Conservation (phyloP, 2,888 invertebrate genomes). For the Clanis bilineata region DNA sequence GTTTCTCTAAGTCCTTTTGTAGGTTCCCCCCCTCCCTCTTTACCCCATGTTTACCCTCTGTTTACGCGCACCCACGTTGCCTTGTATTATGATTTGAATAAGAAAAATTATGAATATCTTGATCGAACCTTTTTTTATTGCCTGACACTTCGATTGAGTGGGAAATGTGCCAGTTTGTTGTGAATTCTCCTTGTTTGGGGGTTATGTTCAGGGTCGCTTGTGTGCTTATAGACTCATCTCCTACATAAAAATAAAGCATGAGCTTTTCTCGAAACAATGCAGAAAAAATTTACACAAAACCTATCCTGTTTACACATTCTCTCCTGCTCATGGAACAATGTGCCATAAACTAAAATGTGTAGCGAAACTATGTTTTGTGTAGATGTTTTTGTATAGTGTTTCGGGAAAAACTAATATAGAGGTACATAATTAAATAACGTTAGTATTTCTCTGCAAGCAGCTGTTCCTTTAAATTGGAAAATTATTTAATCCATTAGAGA, state of each 20-base stretch:
- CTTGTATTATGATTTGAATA: constrained; percentile 33
- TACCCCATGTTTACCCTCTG: constrained; percentile 25
- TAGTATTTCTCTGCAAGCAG: too few species aligned
- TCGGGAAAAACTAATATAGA: neutral
- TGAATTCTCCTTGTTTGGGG: neutral
- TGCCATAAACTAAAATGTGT: too few species aligned
- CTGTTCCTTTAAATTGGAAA: neutral
- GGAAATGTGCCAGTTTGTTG: neutral
- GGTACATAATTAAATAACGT: too few species aligned
- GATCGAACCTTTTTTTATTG: constrained; percentile 7
- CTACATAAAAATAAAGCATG: too few species aligned
- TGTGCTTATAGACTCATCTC: too few species aligned
- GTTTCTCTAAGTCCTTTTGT: neutral
- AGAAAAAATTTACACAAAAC: too few species aligned
- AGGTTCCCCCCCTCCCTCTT: constrained; percentile 24
- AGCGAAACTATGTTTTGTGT: too few species aligned
- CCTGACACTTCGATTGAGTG: neutral
- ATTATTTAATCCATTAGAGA: neutral
- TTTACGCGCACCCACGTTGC: constrained; percentile 26
- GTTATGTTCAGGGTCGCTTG: neutral
- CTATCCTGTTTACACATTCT: too few species aligned
- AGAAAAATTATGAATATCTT: constrained; percentile 24
- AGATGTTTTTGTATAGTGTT: too few species aligned
- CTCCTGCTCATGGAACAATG: too few species aligned
- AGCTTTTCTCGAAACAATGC: too few species aligned